These are phyloP conservation scores for Xanthostigma xanthostigma DNA, from an alignment of 2,888 invertebrate species.

Conservation along the genomic window DNA sequence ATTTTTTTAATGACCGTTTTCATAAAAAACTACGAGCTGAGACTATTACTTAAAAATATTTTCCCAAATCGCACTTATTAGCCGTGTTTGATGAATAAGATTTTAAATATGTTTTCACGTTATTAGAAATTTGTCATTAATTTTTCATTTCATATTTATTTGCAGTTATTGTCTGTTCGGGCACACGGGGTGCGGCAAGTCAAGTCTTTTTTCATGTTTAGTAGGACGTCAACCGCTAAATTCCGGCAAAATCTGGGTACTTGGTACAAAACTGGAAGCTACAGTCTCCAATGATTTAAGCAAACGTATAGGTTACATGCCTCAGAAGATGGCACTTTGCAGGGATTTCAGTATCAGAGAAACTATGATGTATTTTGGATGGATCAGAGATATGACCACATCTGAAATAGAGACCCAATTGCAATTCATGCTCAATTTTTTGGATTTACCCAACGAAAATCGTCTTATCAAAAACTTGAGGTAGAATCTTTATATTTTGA, in stretches of 20 bases:
- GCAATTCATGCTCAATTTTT: constrained; percentile 64
- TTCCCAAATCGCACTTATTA: too few species aligned
- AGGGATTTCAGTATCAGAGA: constrained; percentile 77
- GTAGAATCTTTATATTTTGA: constrained; percentile 19
- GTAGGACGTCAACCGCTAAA: constrained; percentile 68
- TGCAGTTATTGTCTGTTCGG: constrained; percentile 73
- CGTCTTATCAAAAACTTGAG: constrained; percentile 52
- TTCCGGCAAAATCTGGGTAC: constrained; percentile 65
- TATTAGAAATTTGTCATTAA: too few species aligned
- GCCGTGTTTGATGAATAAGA: too few species aligned
- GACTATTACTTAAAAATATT: too few species aligned
- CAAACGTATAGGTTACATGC: constrained; percentile 85
- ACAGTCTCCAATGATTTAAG: constrained; percentile 75
- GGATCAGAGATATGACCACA: constrained; percentile 74
- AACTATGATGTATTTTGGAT: constrained; percentile 82
- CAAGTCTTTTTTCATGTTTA: constrained; percentile 71
- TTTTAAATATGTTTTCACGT: too few species aligned
- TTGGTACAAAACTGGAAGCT: constrained; percentile 71
- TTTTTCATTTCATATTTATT: constrained; percentile 8
- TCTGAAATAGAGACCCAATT: constrained; percentile 56
- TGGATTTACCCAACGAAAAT: constrained; percentile 65
- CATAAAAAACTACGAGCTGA: too few species aligned
- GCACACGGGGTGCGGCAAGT: constrained; percentile 82
- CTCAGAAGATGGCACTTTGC: constrained; percentile 68
- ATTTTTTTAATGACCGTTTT: too few species aligned